Evolutionary conservation across 2,888 invertebrate genomes (phyloP), one percentile per base, ranked within the genome.

Genomic region (Eledone cirrhosa): DNA sequence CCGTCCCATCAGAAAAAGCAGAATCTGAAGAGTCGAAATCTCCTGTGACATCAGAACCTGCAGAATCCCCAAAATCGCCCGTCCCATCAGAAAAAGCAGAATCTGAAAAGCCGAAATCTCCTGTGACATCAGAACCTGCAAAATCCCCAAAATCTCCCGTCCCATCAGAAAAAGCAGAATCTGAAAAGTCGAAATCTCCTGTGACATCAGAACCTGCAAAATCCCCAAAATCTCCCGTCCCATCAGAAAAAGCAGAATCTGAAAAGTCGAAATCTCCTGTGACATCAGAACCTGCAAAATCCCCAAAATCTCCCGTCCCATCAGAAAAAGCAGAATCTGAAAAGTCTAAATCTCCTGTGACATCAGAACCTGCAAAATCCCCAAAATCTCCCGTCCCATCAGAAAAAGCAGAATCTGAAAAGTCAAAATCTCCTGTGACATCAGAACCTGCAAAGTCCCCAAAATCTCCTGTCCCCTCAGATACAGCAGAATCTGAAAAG

Each of bases 401-500:
- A 41, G 41, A 41, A 41, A 41, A 41, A 41, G 41, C 41, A 41
- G 41, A 41, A 41, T 41, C 41, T 41, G 41, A 2, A 11, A 41
- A 41, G 11, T 41, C 41, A 41, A 41, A 41, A n/a, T 41, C 72
- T 33, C 41, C 72, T 8, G n/a, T 41, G n/a, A 41, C 11, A 22
- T 33, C 72, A 0, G 41, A 41, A 41, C 41, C 41, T 41, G 41
- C 41, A 41, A 41, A 41, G 11, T 41, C 41, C 13, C 22, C 67
- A n/a, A 33, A 33, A 14, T 72, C 72, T 31, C 72, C 72, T 2
- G 72, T 72, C 14, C n/a, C 41, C n/a, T 72, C 72, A 0, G 72
- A 72, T 31, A 72, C 29, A 72, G 72, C 72, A 11, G 72, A 72
- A 41, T 72, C 72, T 13, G 72, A 19, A 33, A 72, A 72, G 29